phyloP scores from a whole-genome alignment of 2,113 vertebrate species.

The Bubo blakistoni region DNA sequence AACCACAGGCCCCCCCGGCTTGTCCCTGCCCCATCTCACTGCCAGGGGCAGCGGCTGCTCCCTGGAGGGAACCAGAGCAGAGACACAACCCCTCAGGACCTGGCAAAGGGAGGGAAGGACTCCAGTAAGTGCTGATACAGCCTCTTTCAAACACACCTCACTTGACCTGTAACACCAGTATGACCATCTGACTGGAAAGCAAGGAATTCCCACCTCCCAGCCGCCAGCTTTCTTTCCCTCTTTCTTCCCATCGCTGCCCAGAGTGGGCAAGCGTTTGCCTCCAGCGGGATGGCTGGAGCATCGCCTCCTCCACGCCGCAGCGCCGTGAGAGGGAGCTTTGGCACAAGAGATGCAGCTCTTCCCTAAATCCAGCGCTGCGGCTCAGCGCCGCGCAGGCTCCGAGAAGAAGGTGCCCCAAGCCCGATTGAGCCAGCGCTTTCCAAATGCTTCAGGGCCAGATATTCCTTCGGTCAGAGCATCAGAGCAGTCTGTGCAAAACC shows the following conservation, averaged over 20 bases:
- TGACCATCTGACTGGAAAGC: neutral
- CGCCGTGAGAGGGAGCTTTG: neutral
- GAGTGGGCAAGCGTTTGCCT: neutral
- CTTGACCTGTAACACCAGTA: neutral
- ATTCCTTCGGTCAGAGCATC: neutral
- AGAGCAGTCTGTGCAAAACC: neutral
- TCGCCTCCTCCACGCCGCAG: neutral
- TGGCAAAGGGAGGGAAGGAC: neutral
- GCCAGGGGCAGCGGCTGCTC: neutral
- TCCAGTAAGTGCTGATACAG: no score
- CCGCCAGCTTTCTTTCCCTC: neutral
- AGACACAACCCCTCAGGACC: neutral
- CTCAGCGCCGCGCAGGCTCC: neutral
- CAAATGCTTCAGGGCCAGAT: fast-evolving
- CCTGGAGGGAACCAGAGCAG: neutral
- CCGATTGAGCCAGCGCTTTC: neutral
- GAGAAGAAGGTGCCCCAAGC: neutral
- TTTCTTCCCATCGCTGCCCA: neutral
- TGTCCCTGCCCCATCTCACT: no score
- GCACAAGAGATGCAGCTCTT: neutral
- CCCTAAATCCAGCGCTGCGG: neutral
- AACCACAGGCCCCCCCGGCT: neutral
- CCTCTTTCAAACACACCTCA: neutral
- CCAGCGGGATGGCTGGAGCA: neutral
- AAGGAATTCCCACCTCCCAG: neutral